phyloP scores from a whole-genome alignment of 1,140 invertebrate species.

The Diabrotica undecimpunctata region DNA sequence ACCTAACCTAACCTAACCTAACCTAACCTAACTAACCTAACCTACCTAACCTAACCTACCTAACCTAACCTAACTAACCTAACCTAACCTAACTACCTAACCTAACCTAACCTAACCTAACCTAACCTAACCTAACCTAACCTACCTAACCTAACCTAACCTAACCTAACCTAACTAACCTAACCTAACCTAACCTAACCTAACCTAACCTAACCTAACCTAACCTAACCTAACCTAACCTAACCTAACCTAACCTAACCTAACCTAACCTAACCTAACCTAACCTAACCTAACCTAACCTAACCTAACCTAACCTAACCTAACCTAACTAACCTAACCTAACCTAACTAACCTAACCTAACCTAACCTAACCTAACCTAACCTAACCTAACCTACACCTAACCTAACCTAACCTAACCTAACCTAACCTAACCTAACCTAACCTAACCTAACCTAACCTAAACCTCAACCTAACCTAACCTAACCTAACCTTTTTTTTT shows the following conservation, averaged over 20 bases:
- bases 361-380: constrained; percentile 14
- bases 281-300: constrained; percentile 14
- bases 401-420: neutral
- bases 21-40: constrained; percentile 14
- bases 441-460: constrained; percentile 14
- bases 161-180: no score
- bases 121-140: neutral
- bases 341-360: constrained; percentile 4
- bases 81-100: constrained; percentile 14
- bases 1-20: constrained; percentile 12
- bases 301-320: constrained; percentile 14
- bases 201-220: no score
- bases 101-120: constrained; percentile 10
- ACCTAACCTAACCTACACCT: constrained; percentile 4
- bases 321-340: constrained; percentile 1
- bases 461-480: constrained; percentile 11
- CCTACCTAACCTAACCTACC: no score
- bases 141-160: neutral
- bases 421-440: constrained; percentile 1
- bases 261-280: neutral
- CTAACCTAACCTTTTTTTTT: no score
- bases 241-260: neutral
- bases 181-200: no score
- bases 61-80: no score
- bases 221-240: no score